Evolutionary conservation across 2,113 vertebrate genomes (phyloP), one percentile per base, ranked within the genome.

Genomic region (Donacobius atricapilla): DNA sequence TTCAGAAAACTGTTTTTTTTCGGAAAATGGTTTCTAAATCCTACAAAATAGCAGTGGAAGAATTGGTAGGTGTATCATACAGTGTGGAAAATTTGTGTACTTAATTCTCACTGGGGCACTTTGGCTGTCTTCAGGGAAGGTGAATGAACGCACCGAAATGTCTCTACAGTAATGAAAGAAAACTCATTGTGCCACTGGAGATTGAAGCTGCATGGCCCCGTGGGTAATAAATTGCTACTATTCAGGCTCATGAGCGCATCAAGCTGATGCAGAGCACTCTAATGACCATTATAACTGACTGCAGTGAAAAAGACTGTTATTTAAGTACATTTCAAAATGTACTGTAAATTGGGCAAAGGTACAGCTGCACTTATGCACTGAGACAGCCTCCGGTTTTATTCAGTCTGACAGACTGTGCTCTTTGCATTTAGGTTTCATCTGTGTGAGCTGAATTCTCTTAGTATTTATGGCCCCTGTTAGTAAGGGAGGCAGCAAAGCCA

Each of bases 141-240:
- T 87, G 94, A 96, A 90, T 53, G 69, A 90, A 90, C 31, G 22
- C 37, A 85, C 79, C 0, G 7, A 80, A 89, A 95, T 87, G 33
- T 89, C 90, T 89, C 88, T 78, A 4, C 51, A 94, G 96, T 94
- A 90, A 94, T 94, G 60, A 95, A 96, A 83, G 40, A 95, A 86
- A 84, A 83, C 78, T 97, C 82, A 89, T 94, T 96, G 86, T 91
- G 73, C 79, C 77, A 89, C 51, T 92, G 77, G 82, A 94, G 86
- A 94, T 66, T 96, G 91, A 82, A 93, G 73, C 81, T 96, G 54
- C 82, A 63, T 96, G 82, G 87, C 92, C 82, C 85, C 9, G 58
- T 96, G 72, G 96, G 83, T 93, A 95, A 95, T 97, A 96, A 93
- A 70, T 94, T 95, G 83, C 87, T 96, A 17, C 84, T 97, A 89